These are phyloP conservation scores for Neofelis nebulosa DNA, from an alignment of 2,113 vertebrate genomes.

Conservation along the genomic window DNA sequence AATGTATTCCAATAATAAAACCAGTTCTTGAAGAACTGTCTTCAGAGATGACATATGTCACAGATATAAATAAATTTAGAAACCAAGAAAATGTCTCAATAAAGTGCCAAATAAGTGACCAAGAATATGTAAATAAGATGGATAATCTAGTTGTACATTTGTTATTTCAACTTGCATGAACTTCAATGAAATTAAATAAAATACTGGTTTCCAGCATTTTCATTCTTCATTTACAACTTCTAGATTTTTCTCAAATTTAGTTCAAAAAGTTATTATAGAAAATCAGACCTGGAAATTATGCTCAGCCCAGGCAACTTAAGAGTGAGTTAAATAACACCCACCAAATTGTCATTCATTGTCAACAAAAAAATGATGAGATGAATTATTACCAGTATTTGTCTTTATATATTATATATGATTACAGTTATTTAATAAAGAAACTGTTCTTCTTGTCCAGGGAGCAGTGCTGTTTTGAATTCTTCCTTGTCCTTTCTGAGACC, in stretches of 20 bases:
- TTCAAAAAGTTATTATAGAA: not conserved
- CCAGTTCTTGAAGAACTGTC: not conserved
- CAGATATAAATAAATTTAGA: not conserved
- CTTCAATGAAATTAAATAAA: not conserved
- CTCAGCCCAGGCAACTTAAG: not conserved
- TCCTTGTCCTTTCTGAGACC: not conserved
- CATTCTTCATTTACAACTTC: not conserved
- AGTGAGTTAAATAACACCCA: not conserved
- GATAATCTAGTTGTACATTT: not conserved
- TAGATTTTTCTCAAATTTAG: not conserved
- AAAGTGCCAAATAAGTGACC: not conserved
- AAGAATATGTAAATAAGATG: not conserved
- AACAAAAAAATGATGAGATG: not conserved
- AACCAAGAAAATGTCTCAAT: not conserved
- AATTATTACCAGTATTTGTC: not conserved
- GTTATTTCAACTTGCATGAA: not conserved
- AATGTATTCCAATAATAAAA: not conserved
- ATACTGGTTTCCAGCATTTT: not conserved
- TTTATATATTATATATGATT: not conserved
- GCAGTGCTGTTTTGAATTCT: not conserved
- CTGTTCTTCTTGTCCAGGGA: not conserved
- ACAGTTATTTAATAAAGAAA: not conserved
- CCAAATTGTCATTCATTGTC: not conserved
- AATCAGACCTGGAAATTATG: slow-evolving; percentile 25
- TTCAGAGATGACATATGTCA: not conserved